Conservation (phyloP, 2,888 invertebrate genomes). For the Heliconius cydno region DNA sequence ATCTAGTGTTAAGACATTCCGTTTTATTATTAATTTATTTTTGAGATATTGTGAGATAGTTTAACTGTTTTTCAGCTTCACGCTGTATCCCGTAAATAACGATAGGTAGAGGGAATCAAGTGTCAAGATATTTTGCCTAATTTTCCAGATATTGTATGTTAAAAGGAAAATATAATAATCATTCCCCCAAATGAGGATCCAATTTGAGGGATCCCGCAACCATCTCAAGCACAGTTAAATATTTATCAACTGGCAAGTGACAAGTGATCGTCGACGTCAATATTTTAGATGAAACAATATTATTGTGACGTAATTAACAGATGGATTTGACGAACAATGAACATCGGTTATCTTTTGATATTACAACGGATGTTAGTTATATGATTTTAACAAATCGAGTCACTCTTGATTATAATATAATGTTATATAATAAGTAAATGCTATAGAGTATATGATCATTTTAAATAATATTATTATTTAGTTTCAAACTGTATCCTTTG, state of each 20-base stretch:
- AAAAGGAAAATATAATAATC: too few species aligned
- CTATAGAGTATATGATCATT: too few species aligned
- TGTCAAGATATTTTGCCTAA: background rate
- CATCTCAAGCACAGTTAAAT: background rate
- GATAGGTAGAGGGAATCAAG: background rate
- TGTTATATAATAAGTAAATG: too few species aligned
- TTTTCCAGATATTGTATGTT: too few species aligned
- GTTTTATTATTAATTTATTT: background rate
- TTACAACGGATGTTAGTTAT: background rate
- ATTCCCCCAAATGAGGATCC: too few species aligned
- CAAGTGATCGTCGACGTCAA: conserved; percentile 9
- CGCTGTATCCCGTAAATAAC: background rate
- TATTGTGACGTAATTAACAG: conserved; percentile 25
- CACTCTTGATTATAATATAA: background rate
- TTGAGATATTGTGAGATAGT: background rate
- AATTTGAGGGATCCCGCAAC: background rate
- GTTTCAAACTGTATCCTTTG: too few species aligned
- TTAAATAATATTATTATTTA: too few species aligned
- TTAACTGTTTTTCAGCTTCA: background rate
- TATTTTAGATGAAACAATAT: conserved; percentile 31
- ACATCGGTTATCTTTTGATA: conserved; percentile 21
- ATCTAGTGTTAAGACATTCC: background rate
- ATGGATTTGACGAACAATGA: conserved; percentile 23
- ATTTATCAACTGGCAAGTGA: background rate
- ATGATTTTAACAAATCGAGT: conserved; percentile 12